phyloP scores from a whole-genome alignment of 2,888 invertebrate genomes.

The Hyles lineata region DNA sequence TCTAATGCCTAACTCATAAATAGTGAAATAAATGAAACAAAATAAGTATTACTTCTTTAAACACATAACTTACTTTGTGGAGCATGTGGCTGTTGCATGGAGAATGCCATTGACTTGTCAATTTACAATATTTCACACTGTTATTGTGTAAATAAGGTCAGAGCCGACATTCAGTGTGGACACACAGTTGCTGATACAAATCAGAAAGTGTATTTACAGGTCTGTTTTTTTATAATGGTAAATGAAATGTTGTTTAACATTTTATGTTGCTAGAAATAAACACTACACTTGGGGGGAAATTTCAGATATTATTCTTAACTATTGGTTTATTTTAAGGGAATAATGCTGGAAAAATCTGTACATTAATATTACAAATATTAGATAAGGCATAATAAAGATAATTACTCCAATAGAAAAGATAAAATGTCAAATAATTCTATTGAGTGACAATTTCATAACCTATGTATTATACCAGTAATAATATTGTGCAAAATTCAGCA shows the following conservation, averaged over 20 bases:
- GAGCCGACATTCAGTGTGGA: neutral
- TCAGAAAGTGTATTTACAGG: constrained; percentile 6
- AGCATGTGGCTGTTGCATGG: neutral
- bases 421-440: too few species aligned
- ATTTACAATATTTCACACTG: constrained; percentile 7
- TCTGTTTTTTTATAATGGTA: neutral
- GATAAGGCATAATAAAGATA: too few species aligned
- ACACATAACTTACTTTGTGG: neutral
- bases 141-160: constrained; percentile 7
- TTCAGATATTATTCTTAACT: too few species aligned
- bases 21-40: neutral
- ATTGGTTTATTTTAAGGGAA: too few species aligned
- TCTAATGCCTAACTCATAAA: too few species aligned
- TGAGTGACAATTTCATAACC: too few species aligned
- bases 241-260: neutral
- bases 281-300: too few species aligned
- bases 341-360: too few species aligned
- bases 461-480: too few species aligned
- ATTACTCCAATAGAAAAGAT: too few species aligned
- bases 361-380: too few species aligned
- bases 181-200: neutral
- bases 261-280: neutral
- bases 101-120: constrained; percentile 4
- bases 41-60: constrained; percentile 3
- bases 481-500: too few species aligned